Percentiles rank a stretch among this genome's conserved stretches.
Conservation (phyloP, 1,140 invertebrate species). For the Agrilus planipennis region DNA sequence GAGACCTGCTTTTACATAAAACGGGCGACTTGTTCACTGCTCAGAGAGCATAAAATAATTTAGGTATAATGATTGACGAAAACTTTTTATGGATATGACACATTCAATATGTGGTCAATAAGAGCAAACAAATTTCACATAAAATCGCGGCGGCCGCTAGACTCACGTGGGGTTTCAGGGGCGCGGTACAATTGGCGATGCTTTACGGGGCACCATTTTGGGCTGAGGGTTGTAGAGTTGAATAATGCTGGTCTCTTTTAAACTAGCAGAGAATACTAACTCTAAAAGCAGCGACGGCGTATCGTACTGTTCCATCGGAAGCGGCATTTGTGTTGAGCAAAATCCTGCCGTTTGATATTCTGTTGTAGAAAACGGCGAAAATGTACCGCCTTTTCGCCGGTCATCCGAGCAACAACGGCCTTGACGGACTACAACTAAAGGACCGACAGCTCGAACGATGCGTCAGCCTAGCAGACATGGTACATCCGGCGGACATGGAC, state of each 20-base stretch:
- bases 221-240: neutral
- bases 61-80: neutral
- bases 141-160: neutral
- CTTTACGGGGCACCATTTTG: neutral
- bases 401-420: too few relatives aligned
- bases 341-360: neutral
- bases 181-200: neutral
- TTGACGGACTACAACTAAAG: too few relatives aligned
- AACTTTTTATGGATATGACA: neutral
- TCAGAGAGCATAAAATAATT: neutral
- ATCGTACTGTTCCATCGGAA: neutral
- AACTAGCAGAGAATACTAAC: neutral
- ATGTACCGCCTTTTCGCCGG: too few relatives aligned
- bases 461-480: too few relatives aligned
- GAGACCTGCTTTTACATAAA: neutral
- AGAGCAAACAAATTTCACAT: neutral
- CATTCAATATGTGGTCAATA: neutral
- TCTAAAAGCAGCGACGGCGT: neutral
- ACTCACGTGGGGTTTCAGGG: neutral
- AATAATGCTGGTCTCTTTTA: neutral
- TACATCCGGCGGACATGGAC: too few relatives aligned
- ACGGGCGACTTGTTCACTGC: neutral
- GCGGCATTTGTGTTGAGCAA: neutral
- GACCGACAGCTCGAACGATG: too few relatives aligned
- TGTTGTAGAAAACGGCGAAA: neutral